Conservation (phyloP, 2,797 vertebrate species). For the Podarcis siculus region DNA sequence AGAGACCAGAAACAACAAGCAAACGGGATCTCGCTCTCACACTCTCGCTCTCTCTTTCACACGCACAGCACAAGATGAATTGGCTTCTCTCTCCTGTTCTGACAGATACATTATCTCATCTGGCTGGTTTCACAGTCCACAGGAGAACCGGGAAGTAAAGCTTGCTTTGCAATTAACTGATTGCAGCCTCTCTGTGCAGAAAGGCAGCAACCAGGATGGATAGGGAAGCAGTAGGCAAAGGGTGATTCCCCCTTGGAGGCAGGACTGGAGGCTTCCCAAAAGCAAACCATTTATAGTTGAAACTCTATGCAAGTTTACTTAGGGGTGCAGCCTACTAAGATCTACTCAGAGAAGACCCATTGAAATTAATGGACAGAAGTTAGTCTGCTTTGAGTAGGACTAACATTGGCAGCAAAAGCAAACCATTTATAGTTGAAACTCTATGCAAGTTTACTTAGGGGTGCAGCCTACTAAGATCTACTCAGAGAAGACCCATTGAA, state of each 20-base stretch:
- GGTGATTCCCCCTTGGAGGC: background rate
- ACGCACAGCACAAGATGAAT: background rate
- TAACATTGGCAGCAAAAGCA: too few species aligned
- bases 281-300: too few species aligned
- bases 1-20: background rate
- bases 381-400: too few species aligned
- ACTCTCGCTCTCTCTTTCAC: background rate
- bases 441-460: too few species aligned
- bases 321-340: too few species aligned
- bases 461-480: too few species aligned
- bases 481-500: too few species aligned
- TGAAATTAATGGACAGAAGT: too few species aligned
- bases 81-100: background rate
- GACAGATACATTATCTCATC: conserved; percentile 14
- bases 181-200: background rate
- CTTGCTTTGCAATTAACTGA: conserved; percentile 15
- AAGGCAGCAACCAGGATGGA: background rate
- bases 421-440: too few species aligned
- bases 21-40: background rate
- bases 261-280: background rate
- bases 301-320: too few species aligned
- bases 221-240: background rate
- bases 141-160: background rate
- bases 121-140: background rate
- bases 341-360: too few species aligned